These are phyloP conservation scores for Semnornis frantzii DNA, from an alignment of 2,113 vertebrate genomes.

Conservation along the genomic window DNA sequence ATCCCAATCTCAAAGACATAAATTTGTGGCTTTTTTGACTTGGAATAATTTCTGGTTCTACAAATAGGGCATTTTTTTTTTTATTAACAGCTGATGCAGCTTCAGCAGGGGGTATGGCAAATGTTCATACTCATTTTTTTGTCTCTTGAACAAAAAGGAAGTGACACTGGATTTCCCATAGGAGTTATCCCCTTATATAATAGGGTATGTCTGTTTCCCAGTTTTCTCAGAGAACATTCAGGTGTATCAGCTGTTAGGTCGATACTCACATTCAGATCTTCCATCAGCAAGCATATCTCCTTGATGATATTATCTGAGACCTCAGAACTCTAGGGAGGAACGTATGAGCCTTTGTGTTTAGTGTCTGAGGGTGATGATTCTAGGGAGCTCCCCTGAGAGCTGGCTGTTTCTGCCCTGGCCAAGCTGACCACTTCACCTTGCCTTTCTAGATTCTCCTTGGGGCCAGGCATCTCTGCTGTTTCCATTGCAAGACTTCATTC, in stretches of 20 bases:
- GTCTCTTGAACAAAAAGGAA: not conserved
- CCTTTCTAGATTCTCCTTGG: not conserved
- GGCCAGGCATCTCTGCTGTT: not conserved
- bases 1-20: not conserved
- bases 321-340: not conserved
- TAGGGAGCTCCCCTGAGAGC: accelerated
- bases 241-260: not conserved
- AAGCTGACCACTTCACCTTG: not conserved
- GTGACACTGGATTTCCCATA: not conserved
- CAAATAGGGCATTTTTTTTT: not conserved
- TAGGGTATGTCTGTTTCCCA: not conserved
- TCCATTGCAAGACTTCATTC: not conserved
- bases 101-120: not conserved
- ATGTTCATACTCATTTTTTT: not conserved
- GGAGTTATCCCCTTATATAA: not conserved
- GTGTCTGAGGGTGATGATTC: not conserved
- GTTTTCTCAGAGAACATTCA: not conserved
- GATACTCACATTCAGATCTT: not conserved
- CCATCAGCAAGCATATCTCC: not conserved
- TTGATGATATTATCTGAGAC: not conserved
- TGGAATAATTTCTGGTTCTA: not conserved
- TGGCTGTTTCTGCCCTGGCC: not conserved
- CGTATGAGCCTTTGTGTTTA: accelerated
- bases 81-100: not conserved
- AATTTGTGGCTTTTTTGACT: not conserved